phyloP scores from a whole-genome alignment of 2,888 invertebrate species.

The Incurvaria masculella region DNA sequence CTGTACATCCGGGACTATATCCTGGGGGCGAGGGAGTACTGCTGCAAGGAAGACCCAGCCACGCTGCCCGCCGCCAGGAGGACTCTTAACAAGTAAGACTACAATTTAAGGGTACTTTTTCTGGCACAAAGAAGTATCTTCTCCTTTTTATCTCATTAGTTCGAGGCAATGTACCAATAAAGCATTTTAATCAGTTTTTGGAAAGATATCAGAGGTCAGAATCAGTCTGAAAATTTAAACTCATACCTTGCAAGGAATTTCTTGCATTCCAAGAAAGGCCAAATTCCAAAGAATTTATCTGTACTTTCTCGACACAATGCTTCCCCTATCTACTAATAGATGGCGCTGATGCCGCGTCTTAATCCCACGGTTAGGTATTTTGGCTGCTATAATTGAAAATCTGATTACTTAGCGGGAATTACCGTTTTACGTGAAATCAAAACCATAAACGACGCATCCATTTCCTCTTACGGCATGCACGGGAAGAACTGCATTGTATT shows the following conservation, averaged over 20 bases:
- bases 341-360: too few relatives aligned
- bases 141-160: not conserved
- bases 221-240: not conserved
- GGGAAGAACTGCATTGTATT: too few relatives aligned
- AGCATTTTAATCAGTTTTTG: not conserved
- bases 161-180: not conserved
- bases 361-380: too few relatives aligned
- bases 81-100: conserved; percentile 56
- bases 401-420: too few relatives aligned
- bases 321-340: too few relatives aligned
- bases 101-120: conserved; percentile 16
- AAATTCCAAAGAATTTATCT: too few relatives aligned
- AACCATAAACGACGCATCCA: too few relatives aligned
- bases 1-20: conserved; percentile 56
- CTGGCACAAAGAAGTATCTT: conserved; percentile 1
- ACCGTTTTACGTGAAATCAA: too few relatives aligned
- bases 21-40: conserved; percentile 78
- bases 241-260: not conserved
- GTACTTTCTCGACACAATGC: too few relatives aligned
- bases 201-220: not conserved
- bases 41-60: conserved; percentile 77
- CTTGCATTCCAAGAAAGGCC: not conserved
- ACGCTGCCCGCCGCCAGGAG: conserved; percentile 70
- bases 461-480: too few relatives aligned
- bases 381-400: too few relatives aligned